Conservation (phyloP, 2,113 vertebrate genomes). For the Pavo muticus region DNA sequence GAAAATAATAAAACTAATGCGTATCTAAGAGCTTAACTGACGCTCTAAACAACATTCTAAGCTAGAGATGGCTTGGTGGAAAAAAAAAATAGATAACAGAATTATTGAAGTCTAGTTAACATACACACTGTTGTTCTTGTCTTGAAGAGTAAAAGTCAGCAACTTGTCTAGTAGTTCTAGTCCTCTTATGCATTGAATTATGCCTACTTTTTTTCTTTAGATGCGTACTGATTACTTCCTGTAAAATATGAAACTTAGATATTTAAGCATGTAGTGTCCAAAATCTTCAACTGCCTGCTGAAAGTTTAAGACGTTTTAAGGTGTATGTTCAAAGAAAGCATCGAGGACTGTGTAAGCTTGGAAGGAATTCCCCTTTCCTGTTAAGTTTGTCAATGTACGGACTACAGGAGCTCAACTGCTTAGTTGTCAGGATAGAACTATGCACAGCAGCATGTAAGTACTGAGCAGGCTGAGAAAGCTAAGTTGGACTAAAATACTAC, state of each 20-base stretch:
- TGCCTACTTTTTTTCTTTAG: background rate
- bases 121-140: too few species aligned
- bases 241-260: background rate
- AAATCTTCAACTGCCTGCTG: background rate
- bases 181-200: background rate
- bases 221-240: background rate
- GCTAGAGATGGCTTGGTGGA: background rate
- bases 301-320: background rate
- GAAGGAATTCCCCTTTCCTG: background rate
- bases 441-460: background rate
- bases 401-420: background rate
- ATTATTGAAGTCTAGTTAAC: background rate
- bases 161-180: background rate
- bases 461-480: background rate
- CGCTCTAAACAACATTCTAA: fast-evolving
- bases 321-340: background rate
- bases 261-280: background rate
- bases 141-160: background rate
- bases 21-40: background rate
- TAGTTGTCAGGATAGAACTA: background rate
- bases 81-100: background rate
- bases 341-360: background rate
- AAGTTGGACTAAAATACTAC: background rate
- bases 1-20: background rate
- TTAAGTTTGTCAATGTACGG: too few species aligned